These are phyloP conservation scores for Catalaphyllia jardinei DNA, from an alignment of 64 coral and sea anemone species.

Conservation along the genomic window DNA sequence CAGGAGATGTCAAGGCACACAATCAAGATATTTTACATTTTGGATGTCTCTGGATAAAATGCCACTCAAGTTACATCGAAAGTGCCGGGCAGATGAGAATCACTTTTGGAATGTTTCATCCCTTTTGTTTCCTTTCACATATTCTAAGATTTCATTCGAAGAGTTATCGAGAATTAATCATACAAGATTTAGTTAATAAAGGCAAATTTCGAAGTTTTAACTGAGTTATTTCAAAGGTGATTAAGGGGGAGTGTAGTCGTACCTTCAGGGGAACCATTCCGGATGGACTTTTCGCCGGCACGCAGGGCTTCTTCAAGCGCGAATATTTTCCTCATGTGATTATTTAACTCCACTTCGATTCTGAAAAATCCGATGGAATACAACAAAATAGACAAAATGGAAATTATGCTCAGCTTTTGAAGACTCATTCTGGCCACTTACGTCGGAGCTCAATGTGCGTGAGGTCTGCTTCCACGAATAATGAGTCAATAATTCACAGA, in stretches of 20 bases:
- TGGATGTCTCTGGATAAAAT: not conserved
- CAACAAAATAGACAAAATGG: constrained; percentile 1
- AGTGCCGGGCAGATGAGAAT: too few relatives aligned
- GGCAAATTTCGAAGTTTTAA: not conserved
- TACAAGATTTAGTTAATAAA: too few relatives aligned
- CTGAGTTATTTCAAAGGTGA: not conserved
- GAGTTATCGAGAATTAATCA: too few relatives aligned
- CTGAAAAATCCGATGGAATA: constrained; percentile 23
- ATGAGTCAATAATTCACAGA: too few relatives aligned
- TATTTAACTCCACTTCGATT: constrained; percentile 11
- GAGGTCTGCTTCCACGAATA: too few relatives aligned
- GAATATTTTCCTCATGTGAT: not conserved
- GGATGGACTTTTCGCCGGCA: not conserved
- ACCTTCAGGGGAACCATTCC: not conserved
- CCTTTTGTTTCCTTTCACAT: too few relatives aligned
- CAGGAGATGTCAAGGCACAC: too few relatives aligned
- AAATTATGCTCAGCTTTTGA: not conserved
- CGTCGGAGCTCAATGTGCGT: too few relatives aligned
- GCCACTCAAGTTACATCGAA: not conserved
- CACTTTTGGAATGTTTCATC: too few relatives aligned
- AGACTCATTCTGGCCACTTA: not conserved
- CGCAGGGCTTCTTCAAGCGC: not conserved
- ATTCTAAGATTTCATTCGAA: too few relatives aligned
- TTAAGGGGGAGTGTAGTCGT: not conserved
- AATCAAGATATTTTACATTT: too few relatives aligned